Evolutionary conservation across 2,888 invertebrate species (phyloP).

Genomic region (Drosophila recens): DNA sequence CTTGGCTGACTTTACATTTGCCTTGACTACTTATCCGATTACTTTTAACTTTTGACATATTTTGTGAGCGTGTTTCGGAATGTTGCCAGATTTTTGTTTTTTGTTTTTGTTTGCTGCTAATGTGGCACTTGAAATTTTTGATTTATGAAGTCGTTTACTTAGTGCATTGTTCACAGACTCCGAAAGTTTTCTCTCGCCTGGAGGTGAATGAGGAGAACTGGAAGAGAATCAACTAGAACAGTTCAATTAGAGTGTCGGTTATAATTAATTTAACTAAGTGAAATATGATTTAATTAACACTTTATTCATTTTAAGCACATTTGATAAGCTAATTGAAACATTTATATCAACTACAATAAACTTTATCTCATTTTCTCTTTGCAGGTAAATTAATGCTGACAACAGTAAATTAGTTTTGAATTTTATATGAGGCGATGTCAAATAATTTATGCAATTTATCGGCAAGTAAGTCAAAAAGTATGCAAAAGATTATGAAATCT

Average conservation of each 20-base stretch:
- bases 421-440: slow-evolving; percentile 22
- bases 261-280: slow-evolving; percentile 25
- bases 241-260: slow-evolving; percentile 29
- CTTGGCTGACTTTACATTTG: slow-evolving; percentile 19
- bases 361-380: slow-evolving; percentile 31
- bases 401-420: slow-evolving; percentile 15
- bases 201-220: slow-evolving; percentile 22
- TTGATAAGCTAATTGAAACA: not conserved
- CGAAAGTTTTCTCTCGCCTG: slow-evolving; percentile 18
- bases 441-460: slow-evolving; percentile 22
- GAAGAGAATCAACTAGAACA: slow-evolving; percentile 9
- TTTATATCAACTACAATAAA: slow-evolving; percentile 11
- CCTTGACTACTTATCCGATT: slow-evolving; percentile 60
- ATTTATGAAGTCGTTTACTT: slow-evolving; percentile 55
- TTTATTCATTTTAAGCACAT: slow-evolving; percentile 3
- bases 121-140: slow-evolving; percentile 47
- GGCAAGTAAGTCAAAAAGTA: slow-evolving; percentile 44
- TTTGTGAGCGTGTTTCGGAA: slow-evolving; percentile 54
- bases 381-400: slow-evolving; percentile 45
- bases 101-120: slow-evolving; percentile 27
- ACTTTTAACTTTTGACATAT: slow-evolving; percentile 70
- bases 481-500: slow-evolving; percentile 10
- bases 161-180: slow-evolving; percentile 39
- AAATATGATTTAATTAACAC: slow-evolving; percentile 26
- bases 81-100: slow-evolving; percentile 64